Evolutionary conservation across 2,797 vertebrate genomes (phyloP), one percentile per base, ranked within the genome.

Genomic region (Moxostoma hubbsi): DNA sequence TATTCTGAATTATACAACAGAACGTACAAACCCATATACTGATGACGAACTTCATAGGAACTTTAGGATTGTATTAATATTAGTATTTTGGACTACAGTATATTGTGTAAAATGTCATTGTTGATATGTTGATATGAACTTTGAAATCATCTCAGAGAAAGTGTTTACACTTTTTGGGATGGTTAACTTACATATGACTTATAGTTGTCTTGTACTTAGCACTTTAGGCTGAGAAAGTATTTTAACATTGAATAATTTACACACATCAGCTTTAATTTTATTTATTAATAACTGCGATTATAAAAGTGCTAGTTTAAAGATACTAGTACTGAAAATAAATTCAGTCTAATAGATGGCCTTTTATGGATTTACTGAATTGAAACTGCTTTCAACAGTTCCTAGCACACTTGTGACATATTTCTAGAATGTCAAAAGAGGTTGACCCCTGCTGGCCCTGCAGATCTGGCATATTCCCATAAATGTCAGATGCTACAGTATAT

Each of bases 381-480:
- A 70, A 62, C 46, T 69, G n/a, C 9, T 54, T 67, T 72, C 51
- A 15, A 62, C 77, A 71, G 70, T 47, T 8, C 47, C 15, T 51
- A 58, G 54, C 72, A 69, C 24, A 58, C 9, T 18, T 49, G 43
- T 58, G 36, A 51, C n/a, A 54, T 76, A 76, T 71, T 84, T 68
- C 43, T 64, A 68, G 67, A 73, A 79, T 59, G 57, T 73, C 73
- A 76, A 49, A 9, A 66, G 51, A 69, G 49, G 66, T 66, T 67
- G 82, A 80, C 57, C 77, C 43, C 47, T 7, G 65, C 68, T 73
- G 68, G 72, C 71, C 75, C 59, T 36, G 36, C 36, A 80, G 50
- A 82, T 58, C 55, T 63, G 67, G 16, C 67, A 72, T 68, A 80
- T 63, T 73, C 68, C 55, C 73, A 76, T 75, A 82, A 82, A 77